A percentile compares a stretch with the other conserved stretches of the same genome.
Conservation (phyloP, 2,113 vertebrate species). For the Sebastes schlegelii region DNA sequence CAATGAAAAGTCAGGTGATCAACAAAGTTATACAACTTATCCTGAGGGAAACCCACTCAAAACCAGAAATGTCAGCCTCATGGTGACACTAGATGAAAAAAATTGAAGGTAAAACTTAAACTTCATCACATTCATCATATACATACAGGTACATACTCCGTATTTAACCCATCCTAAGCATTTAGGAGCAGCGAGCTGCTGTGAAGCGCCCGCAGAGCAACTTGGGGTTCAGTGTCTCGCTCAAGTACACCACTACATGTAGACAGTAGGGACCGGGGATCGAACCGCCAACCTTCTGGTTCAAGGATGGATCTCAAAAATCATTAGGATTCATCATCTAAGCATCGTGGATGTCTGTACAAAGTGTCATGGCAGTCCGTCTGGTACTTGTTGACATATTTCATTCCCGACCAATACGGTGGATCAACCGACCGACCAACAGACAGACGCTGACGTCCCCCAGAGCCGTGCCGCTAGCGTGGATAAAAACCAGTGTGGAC, state of each 20-base stretch:
- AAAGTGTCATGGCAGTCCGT: background rate
- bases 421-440: background rate
- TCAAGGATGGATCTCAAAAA: no score
- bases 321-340: background rate
- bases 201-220: no score
- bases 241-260: no score
- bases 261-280: no score
- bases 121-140: no score
- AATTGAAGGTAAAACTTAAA: no score
- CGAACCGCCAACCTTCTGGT: no score
- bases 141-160: no score
- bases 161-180: no score
- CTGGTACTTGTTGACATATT: background rate
- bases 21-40: background rate
- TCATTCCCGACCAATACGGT: background rate
- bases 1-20: background rate
- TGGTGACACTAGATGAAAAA: background rate
- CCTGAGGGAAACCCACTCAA: no score
- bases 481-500: conserved; percentile 24
- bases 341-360: background rate
- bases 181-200: no score
- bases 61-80: background rate
- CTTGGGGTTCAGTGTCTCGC: no score
- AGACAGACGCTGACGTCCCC: background rate
- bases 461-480: background rate